Conservation (phyloP, 2,888 invertebrate genomes). For the Xestoiulus laeticollis region DNA sequence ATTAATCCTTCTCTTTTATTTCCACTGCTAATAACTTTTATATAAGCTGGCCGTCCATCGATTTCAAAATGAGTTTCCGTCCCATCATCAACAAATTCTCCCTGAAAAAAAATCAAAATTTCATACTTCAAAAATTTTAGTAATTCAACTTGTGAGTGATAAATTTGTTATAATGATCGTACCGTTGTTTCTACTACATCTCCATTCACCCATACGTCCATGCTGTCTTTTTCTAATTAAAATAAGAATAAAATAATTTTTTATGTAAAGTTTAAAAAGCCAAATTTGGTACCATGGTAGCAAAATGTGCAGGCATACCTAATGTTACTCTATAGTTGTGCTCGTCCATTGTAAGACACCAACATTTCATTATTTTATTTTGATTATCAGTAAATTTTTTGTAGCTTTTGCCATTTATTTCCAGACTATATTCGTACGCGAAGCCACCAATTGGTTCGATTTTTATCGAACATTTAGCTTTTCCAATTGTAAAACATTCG, state of each 20-base stretch:
- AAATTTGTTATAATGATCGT: conserved; percentile 56
- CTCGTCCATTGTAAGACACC: conserved; percentile 70
- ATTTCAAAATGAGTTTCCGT: conserved; percentile 82
- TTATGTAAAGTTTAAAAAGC: neutral
- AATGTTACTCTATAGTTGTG: conserved; percentile 72
- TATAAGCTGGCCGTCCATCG: conserved; percentile 66
- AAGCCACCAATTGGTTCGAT: conserved; percentile 75
- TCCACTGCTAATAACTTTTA: conserved; percentile 70
- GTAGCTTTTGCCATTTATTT: conserved; percentile 82
- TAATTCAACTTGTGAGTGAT: neutral
- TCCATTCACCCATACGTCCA: conserved; percentile 82
- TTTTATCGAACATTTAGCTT: conserved; percentile 67
- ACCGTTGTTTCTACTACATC: conserved; percentile 73
- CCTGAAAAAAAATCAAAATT: conserved; percentile 66
- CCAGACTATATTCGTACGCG: conserved; percentile 81
- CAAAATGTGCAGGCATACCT: conserved; percentile 66
- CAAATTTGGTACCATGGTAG: neutral
- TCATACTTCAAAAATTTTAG: neutral
- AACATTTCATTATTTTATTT: conserved; percentile 77
- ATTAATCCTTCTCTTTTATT: conserved; percentile 71
- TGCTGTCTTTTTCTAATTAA: conserved; percentile 78
- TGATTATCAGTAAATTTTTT: conserved; percentile 83
- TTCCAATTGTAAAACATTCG: conserved; percentile 78
- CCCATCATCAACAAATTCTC: conserved; percentile 83
- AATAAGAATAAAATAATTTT: conserved; percentile 60